These are phyloP conservation scores for Anadara kagoshimensis DNA, from an alignment of 1,140 invertebrate species.

Conservation along the genomic window DNA sequence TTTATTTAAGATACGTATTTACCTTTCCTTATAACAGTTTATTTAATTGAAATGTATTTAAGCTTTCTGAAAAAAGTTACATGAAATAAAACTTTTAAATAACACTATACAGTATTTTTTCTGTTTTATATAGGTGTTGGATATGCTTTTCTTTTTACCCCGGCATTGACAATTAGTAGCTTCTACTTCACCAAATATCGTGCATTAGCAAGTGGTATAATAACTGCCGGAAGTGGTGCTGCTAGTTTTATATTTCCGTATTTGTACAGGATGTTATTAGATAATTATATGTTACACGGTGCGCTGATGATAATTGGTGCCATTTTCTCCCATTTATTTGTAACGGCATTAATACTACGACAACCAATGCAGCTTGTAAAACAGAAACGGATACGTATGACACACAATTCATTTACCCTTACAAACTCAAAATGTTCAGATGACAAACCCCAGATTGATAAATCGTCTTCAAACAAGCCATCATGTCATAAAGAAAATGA, in stretches of 20 bases:
- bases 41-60: too few relatives aligned
- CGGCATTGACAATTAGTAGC: constrained; percentile 36
- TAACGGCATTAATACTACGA: constrained; percentile 2
- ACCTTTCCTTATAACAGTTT: too few relatives aligned
- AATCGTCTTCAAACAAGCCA: neutral
- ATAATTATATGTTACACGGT: constrained; percentile 77
- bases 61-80: too few relatives aligned
- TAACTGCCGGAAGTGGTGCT: constrained; percentile 36
- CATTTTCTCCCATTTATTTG: constrained; percentile 14
- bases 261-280: constrained; percentile 33
- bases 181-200: constrained; percentile 44
- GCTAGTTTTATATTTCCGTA: constrained; percentile 43
- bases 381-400: neutral
- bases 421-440: too few relatives aligned
- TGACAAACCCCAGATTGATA: neutral
- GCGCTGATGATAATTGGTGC: constrained; percentile 18
- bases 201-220: constrained; percentile 44
- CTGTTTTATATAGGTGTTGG: constrained; percentile 35
- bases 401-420: too few relatives aligned
- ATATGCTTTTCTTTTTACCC: constrained; percentile 39
- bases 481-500: neutral
- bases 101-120: too few relatives aligned
- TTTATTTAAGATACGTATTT: too few relatives aligned
- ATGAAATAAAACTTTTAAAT: too few relatives aligned
- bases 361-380: constrained; percentile 16